phyloP scores from a whole-genome alignment of 2,797 vertebrate species.

The Lepidocolaptes lacrymiger region DNA sequence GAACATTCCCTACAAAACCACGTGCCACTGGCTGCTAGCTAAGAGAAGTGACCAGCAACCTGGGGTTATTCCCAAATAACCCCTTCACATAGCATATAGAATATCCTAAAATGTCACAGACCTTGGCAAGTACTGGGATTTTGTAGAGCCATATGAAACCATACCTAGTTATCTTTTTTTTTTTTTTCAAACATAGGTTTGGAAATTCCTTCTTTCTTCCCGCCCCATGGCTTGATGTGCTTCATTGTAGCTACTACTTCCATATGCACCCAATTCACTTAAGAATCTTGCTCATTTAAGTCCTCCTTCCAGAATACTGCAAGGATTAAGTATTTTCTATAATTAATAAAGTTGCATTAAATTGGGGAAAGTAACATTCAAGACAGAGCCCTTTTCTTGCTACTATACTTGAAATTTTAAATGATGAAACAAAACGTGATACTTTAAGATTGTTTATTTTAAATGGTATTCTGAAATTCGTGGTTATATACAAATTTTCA shows the following conservation, averaged over 20 bases:
- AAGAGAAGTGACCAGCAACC: not conserved
- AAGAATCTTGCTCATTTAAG: not conserved
- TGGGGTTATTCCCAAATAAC: not conserved
- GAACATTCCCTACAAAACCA: not conserved
- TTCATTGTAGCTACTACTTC: not conserved
- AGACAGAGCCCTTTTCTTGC: not conserved
- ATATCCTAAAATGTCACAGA: not conserved
- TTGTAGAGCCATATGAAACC: not conserved
- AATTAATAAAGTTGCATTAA: not conserved
- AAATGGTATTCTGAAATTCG: not conserved
- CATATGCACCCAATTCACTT: accelerated
- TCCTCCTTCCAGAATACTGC: not conserved
- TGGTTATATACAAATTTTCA: not conserved
- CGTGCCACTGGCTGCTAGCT: not conserved
- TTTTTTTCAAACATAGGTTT: not conserved
- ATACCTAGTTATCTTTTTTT: not conserved
- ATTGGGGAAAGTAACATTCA: not conserved
- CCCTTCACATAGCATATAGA: accelerated
- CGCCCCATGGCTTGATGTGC: not conserved
- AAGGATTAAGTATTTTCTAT: not conserved
- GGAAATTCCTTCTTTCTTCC: not conserved
- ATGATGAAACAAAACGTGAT: not conserved
- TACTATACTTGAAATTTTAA: not conserved
- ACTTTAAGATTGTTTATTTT: constrained; percentile 41
- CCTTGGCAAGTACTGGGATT: not conserved